Evolutionary conservation across 2,797 vertebrate genomes (phyloP).

Genomic region (Ctenochaetus hawaiiensis): DNA sequence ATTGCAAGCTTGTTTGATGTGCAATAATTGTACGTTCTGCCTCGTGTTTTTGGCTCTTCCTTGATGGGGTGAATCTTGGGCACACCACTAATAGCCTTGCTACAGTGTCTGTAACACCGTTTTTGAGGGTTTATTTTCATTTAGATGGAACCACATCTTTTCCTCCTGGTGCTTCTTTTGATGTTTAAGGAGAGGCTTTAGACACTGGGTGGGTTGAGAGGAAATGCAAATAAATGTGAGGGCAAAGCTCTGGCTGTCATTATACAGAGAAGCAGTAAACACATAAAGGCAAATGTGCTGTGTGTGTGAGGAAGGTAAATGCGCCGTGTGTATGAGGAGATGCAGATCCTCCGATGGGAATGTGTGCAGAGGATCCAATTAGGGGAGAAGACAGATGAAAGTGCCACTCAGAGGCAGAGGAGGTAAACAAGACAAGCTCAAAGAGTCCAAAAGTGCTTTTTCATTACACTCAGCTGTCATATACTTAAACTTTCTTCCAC

Average conservation of each 20-base stretch:
- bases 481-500: conserved; percentile 74
- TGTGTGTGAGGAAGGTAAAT: conserved; percentile 77
- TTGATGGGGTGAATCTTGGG: conserved; percentile 60
- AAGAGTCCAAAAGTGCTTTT: conserved; percentile 87
- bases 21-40: conserved; percentile 56
- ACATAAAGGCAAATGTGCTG: conserved; percentile 76
- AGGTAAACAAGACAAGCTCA: conserved; percentile 86
- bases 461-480: conserved; percentile 83
- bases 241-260: conserved; percentile 84
- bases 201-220: conserved; percentile 78
- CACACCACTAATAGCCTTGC: conserved; percentile 70
- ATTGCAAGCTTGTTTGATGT: conserved; percentile 58
- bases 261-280: conserved; percentile 79
- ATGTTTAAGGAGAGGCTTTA: conserved; percentile 79
- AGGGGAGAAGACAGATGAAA: conserved; percentile 87
- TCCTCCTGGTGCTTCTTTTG: conserved; percentile 76
- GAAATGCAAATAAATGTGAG: conserved; percentile 84
- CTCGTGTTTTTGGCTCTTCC: conserved; percentile 37
- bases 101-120: conserved; percentile 71
- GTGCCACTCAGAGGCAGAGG: conserved; percentile 86
- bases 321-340: conserved; percentile 68
- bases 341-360: conserved; percentile 84
- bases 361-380: conserved; percentile 86
- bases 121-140: conserved; percentile 82
- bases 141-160: conserved; percentile 73